Evolutionary conservation across 1,140 invertebrate species (phyloP), one percentile per base, ranked within the genome.

Genomic region (Ruditapes philippinarum): DNA sequence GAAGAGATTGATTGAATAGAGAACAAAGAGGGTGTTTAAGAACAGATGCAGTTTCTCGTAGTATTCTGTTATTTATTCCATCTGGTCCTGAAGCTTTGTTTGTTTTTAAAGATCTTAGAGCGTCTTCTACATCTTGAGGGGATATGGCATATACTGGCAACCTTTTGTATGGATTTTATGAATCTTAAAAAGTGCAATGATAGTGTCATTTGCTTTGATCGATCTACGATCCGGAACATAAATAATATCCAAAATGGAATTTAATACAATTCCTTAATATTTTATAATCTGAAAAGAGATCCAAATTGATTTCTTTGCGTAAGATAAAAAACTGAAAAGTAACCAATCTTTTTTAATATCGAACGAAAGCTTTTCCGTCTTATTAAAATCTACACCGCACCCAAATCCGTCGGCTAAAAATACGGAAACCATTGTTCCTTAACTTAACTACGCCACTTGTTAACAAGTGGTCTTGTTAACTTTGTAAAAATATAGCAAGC

Each of bases 351-450:
- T 62, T 11, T 60, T 81, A 62, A 38, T 62, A 7, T 3, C 22
- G 14, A 7, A 7, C n/a, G 4, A 3, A 9, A 2, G 62, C 7
- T 11, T 31, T 5, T 22, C 5, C 5, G 62, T n/a, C 33, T 31
- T 3, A 9, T 31, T 19, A 19, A 31, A 65, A 65, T 31, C 19
- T 1, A 3, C 31, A 9, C 12, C n/a, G 74, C 65, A 74, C 25
- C 65, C 68, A 36, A 85, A 86, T 5, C 87, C 78, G 19, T 91
- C 82, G 25, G 89, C 86, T 33, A 40, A 79, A n/a, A 81, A 88
- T 54, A 79, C 54, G 11, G 88, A 31, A 14, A 90, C 54, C 12
- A 38, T 33, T 51, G 83, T 88, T n/a, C 80, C 85, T 74, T 90
- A 79, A 17, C 70, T 36, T 60, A 79, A n/a, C 79, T 85, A 90